phyloP scores from a whole-genome alignment of 2,113 vertebrate genomes.

The Carassius auratus region DNA sequence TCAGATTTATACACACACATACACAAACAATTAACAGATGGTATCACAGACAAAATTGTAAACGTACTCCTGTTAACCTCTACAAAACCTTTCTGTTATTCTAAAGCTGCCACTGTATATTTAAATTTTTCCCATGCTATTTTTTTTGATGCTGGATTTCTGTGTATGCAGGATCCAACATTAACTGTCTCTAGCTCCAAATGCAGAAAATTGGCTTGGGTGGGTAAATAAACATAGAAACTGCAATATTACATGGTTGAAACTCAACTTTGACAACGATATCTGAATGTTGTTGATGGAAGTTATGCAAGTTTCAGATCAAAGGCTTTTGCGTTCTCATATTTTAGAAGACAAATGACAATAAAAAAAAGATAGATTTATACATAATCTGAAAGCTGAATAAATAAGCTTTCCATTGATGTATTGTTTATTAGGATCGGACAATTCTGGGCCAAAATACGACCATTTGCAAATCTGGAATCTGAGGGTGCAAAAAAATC shows the following conservation, averaged over 20 bases:
- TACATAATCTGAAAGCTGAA: too few species aligned
- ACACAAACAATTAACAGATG: conserved; percentile 58
- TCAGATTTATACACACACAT: conserved; percentile 29
- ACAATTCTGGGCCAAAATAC: too few species aligned
- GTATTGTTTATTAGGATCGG: too few species aligned
- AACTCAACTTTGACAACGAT: not conserved
- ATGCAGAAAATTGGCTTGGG: not conserved
- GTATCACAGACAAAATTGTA: conserved; percentile 53
- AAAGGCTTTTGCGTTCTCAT: not conserved
- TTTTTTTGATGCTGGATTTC: not conserved
- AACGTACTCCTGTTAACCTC: conserved; percentile 21
- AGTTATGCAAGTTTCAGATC: not conserved
- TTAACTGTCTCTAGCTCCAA: not conserved
- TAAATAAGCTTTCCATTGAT: too few species aligned
- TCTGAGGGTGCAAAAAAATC: too few species aligned
- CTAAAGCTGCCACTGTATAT: conserved; percentile 38
- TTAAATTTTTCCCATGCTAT: not conserved
- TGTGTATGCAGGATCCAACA: not conserved
- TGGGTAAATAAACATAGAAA: not conserved
- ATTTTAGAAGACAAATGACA: not conserved
- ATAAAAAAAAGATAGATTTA: too few species aligned
- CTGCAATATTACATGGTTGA: not conserved
- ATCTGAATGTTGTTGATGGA: not conserved
- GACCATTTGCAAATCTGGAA: too few species aligned
- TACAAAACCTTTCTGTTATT: conserved; percentile 39